A percentile compares a stretch with the other conserved stretches of the same genome.
These are phyloP conservation scores for Pelvicachromis taeniatus DNA, from an alignment of 2,113 vertebrate genomes.

Conservation along the genomic window DNA sequence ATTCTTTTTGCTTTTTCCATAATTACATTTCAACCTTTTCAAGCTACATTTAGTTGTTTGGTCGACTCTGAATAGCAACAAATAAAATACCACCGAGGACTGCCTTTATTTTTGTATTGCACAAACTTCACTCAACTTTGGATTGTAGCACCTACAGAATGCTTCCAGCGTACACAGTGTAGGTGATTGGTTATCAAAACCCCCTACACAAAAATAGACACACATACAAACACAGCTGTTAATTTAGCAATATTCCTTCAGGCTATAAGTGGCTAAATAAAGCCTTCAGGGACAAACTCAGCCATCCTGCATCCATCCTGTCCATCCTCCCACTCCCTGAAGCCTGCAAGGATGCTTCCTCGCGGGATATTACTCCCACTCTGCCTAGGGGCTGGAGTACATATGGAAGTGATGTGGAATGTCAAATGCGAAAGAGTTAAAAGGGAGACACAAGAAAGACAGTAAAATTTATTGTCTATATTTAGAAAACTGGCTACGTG, in stretches of 20 bases:
- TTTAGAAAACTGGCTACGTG: not conserved
- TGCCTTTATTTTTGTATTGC: not conserved
- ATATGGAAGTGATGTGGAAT: constrained; percentile 1
- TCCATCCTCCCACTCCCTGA: constrained; percentile 5
- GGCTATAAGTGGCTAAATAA: constrained; percentile 30
- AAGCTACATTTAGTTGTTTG: not conserved
- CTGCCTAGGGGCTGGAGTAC: constrained; percentile 19
- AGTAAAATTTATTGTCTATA: not conserved
- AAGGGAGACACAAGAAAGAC: not conserved
- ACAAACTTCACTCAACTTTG: not conserved
- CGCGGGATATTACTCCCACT: constrained; percentile 34
- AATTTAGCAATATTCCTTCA: constrained; percentile 25
- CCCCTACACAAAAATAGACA: not conserved
- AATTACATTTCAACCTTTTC: not conserved
- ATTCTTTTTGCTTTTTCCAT: not conserved
- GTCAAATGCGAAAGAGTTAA: not conserved
- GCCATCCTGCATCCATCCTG: not conserved
- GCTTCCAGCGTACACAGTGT: not conserved
- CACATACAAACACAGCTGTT: not conserved
- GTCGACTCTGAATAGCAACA: not conserved
- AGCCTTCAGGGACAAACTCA: constrained; percentile 20
- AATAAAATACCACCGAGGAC: not conserved
- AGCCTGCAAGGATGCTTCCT: constrained; percentile 13
- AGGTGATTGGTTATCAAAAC: not conserved
- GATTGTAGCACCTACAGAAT: not conserved